These are phyloP conservation scores for Calosoma granatense DNA, from an alignment of 1,140 invertebrate genomes.

Conservation along the genomic window DNA sequence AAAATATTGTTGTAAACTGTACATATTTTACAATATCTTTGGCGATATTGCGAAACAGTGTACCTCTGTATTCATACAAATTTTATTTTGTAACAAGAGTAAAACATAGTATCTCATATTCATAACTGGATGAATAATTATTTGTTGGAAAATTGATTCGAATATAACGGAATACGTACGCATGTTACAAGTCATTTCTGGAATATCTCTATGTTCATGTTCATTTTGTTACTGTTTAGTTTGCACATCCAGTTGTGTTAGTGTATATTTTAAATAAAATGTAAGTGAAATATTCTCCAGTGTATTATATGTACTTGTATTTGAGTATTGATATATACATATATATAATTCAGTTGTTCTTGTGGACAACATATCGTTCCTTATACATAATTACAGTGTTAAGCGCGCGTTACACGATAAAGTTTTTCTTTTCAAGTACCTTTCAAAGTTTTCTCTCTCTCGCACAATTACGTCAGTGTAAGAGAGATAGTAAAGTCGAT, in stretches of 20 bases:
- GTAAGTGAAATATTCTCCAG: slow-evolving; percentile 1
- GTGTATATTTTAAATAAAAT: slow-evolving; percentile 6
- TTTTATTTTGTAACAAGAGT: slow-evolving; percentile 5
- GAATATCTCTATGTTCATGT: too few relatives aligned
- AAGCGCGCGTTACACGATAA: too few relatives aligned
- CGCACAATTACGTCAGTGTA: background rate
- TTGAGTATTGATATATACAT: background rate
- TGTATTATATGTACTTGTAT: background rate
- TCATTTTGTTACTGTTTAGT: background rate
- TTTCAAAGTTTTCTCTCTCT: too few relatives aligned
- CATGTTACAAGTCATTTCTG: too few relatives aligned
- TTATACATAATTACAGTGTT: background rate
- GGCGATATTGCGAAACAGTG: background rate
- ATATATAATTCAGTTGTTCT: background rate
- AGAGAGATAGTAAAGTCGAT: too few relatives aligned
- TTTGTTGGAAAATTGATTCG: too few relatives aligned
- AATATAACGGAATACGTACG: too few relatives aligned
- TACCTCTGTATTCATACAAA: slow-evolving; percentile 4
- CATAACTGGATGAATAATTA: slow-evolving; percentile 1
- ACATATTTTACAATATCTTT: background rate
- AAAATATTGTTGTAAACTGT: background rate
- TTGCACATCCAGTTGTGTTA: slow-evolving; percentile 4
- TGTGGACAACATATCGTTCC: background rate
- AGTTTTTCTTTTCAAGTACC: too few relatives aligned
- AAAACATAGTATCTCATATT: background rate